Conservation (phyloP, 2,113 vertebrate species). For the Phyllostomus hastatus region DNA sequence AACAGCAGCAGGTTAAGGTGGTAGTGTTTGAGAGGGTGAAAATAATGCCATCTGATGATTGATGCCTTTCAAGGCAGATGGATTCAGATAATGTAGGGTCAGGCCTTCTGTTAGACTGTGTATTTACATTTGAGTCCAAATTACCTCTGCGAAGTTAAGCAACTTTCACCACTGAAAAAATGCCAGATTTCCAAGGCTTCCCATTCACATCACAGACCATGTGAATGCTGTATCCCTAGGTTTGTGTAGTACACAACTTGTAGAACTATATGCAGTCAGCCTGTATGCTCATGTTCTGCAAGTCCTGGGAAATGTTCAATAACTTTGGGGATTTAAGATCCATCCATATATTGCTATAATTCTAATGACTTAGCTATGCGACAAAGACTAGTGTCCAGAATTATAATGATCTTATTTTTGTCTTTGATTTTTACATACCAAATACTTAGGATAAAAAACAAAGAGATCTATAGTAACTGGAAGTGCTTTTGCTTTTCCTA, state of each 20-base stretch:
- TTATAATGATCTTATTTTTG: slow-evolving; percentile 28
- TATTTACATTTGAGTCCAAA: not conserved
- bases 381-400: slow-evolving; percentile 55
- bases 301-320: not conserved
- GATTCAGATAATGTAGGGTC: not conserved
- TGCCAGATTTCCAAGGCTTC: not conserved
- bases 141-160: slow-evolving; percentile 13
- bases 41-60: not conserved
- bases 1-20: not conserved
- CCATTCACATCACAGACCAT: not conserved
- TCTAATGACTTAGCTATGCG: slow-evolving; percentile 41
- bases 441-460: not conserved
- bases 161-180: not conserved
- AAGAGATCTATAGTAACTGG: not conserved
- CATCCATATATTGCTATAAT: not conserved
- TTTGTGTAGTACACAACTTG: not conserved
- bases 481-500: not conserved
- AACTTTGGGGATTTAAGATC: not conserved
- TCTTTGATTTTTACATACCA: not conserved
- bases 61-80: not conserved
- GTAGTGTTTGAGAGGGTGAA: not conserved
- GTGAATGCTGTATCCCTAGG: not conserved
- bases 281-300: not conserved
- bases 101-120: not conserved
- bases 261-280: not conserved